These are phyloP conservation scores for Phaedon cochleariae DNA, from an alignment of 2,888 invertebrate genomes.

Conservation along the genomic window DNA sequence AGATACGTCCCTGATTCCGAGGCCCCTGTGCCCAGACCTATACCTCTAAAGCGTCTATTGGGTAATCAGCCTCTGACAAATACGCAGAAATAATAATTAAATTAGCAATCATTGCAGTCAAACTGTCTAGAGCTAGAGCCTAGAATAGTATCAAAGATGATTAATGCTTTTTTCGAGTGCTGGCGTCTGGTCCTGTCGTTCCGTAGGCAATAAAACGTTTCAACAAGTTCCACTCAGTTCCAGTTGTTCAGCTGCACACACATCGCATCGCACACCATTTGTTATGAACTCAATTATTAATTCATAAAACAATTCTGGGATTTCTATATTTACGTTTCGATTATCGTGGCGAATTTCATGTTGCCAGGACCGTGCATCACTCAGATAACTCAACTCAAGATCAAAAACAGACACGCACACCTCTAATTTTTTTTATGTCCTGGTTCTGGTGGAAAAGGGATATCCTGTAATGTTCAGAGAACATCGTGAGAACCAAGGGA, in stretches of 20 bases:
- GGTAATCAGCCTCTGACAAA: too few species aligned
- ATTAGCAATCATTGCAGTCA: background rate
- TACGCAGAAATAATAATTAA: background rate
- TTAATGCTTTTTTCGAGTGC: slow-evolving; percentile 28
- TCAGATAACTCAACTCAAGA: background rate
- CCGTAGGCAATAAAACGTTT: slow-evolving; percentile 26
- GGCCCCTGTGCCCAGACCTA: too few species aligned
- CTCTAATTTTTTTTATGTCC: too few species aligned
- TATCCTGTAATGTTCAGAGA: too few species aligned
- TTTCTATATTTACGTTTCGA: slow-evolving; percentile 11
- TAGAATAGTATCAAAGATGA: slow-evolving; percentile 12
- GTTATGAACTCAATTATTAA: slow-evolving; percentile 24
- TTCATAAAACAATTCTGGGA: slow-evolving; percentile 22
- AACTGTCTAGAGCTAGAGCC: slow-evolving; percentile 23
- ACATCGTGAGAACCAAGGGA: too few species aligned
- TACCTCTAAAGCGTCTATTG: too few species aligned
- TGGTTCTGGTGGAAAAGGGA: too few species aligned
- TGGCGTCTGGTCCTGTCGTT: slow-evolving; percentile 14
- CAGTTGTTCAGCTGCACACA: slow-evolving; percentile 35
- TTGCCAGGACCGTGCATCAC: background rate
- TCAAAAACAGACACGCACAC: too few species aligned
- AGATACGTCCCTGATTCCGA: too few species aligned
- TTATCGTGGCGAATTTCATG: background rate
- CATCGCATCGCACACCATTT: slow-evolving; percentile 32
- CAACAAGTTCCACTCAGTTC: slow-evolving; percentile 38